A percentile compares a stretch with the other conserved stretches of the same genome.
Evolutionary conservation across 2,113 vertebrate species (phyloP).

Genomic region (Pongo abelii): DNA sequence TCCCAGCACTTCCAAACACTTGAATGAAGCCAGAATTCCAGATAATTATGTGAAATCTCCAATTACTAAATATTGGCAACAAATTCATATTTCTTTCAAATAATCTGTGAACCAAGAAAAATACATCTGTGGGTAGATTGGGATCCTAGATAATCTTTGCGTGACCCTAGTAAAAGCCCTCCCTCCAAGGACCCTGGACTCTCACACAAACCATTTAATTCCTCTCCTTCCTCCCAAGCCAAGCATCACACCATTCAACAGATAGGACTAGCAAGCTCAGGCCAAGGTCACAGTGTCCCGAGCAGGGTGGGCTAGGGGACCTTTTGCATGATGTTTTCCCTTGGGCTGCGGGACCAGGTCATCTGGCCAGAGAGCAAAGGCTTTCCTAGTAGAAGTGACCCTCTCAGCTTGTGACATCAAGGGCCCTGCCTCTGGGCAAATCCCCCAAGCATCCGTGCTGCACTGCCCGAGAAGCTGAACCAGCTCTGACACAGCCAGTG

Average conservation of each 20-base stretch:
- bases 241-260: accelerated
- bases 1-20: neutral
- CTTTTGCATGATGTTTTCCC: no score
- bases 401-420: accelerated
- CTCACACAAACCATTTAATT: accelerated
- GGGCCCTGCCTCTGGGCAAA: neutral
- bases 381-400: neutral
- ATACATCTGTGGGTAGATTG: neutral
- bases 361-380: neutral
- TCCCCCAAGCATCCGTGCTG: neutral
- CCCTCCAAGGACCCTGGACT: neutral
- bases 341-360: accelerated
- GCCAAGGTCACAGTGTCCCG: neutral
- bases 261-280: no score
- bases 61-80: neutral
- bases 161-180: neutral
- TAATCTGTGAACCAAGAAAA: neutral
- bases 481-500: neutral
- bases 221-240: neutral
- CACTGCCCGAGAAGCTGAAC: neutral
- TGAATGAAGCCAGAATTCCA: neutral
- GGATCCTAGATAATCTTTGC: accelerated
- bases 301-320: neutral
- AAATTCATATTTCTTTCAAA: neutral
- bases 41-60: neutral